phyloP scores from a whole-genome alignment of 1,140 invertebrate species.

The Lucilia sericata region DNA sequence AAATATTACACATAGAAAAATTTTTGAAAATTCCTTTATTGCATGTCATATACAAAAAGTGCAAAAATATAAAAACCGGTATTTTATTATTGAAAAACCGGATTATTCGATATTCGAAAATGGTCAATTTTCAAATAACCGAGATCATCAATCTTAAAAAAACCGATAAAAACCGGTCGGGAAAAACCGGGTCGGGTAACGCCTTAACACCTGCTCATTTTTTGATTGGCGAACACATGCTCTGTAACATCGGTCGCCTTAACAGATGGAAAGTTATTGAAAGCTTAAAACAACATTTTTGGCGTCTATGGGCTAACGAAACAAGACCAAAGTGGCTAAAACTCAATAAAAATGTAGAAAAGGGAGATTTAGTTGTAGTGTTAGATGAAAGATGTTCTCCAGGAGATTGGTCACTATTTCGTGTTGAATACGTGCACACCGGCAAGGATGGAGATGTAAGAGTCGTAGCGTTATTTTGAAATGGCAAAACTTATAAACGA shows the following conservation, averaged over 20 bases:
- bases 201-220: neutral
- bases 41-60: too few relatives aligned
- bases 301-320: neutral
- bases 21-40: too few relatives aligned
- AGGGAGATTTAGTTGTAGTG: neutral
- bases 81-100: too few relatives aligned
- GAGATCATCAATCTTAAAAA: too few relatives aligned
- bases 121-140: too few relatives aligned
- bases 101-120: too few relatives aligned
- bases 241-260: neutral
- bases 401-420: neutral
- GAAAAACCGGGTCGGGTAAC: too few relatives aligned
- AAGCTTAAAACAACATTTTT: constrained; percentile 16
- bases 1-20: too few relatives aligned
- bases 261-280: neutral
- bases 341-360: neutral
- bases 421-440: neutral
- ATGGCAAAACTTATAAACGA: neutral
- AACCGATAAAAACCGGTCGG: too few relatives aligned
- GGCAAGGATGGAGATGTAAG: neutral
- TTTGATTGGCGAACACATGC: neutral
- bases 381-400: neutral
- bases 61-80: too few relatives aligned
- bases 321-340: constrained; percentile 10
- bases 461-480: neutral